These are phyloP conservation scores for Ricordea florida DNA, from an alignment of 92 coral and sea anemone species.

Conservation along the genomic window DNA sequence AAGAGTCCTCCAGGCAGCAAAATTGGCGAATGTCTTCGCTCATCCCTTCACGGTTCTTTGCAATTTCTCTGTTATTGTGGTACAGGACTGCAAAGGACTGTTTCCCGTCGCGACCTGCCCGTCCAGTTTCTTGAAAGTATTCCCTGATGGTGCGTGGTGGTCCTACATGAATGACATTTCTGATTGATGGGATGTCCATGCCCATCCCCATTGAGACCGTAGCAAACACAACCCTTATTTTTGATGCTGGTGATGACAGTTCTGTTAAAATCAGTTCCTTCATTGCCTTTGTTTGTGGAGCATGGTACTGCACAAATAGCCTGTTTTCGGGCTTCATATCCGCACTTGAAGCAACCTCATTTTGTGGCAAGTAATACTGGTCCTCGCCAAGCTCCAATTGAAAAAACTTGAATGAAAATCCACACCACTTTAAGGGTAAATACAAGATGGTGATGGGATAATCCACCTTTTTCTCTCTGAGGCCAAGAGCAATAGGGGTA, in stretches of 20 bases:
- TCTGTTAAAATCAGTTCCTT: constrained; percentile 43
- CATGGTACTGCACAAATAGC: constrained; percentile 56
- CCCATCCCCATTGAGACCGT: constrained; percentile 76
- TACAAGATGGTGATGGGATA: constrained; percentile 34
- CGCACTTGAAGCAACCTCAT: constrained; percentile 10
- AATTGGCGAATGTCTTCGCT: constrained; percentile 1
- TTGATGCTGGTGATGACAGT: constrained; percentile 15
- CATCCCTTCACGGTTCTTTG: constrained; percentile 24
- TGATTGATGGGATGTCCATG: constrained; percentile 43
- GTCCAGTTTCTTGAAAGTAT: constrained; percentile 65
- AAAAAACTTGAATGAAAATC: constrained; percentile 34
- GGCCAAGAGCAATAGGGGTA: constrained; percentile 24
- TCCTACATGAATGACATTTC: constrained; percentile 52
- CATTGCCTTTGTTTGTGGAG: constrained; percentile 62
- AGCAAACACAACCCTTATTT: constrained; percentile 54
- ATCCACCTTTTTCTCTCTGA: not conserved
- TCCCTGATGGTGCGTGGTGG: constrained; percentile 58
- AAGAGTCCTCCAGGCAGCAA: not conserved
- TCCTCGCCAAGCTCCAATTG: constrained; percentile 15
- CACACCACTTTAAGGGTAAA: constrained; percentile 48
- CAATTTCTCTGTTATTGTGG: constrained; percentile 44
- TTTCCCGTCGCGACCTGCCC: constrained; percentile 61
- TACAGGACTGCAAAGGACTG: constrained; percentile 21
- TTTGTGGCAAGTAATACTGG: constrained; percentile 33
- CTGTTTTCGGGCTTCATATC: constrained; percentile 35